Evolutionary conservation across 2,888 invertebrate genomes (phyloP).

Genomic region (Melinaea marsaeus): DNA sequence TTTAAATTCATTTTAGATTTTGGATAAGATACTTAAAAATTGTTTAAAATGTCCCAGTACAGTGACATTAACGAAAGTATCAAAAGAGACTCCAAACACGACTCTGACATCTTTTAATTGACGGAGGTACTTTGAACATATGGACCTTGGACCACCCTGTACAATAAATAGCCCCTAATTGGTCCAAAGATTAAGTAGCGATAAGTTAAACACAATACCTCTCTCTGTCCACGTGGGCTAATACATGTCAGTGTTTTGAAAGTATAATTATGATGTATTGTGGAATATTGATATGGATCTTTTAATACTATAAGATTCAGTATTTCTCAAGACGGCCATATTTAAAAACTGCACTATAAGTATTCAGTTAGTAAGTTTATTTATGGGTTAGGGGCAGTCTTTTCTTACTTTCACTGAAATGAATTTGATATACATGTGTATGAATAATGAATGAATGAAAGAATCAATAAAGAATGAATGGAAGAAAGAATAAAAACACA

Average conservation of each 20-base stretch:
- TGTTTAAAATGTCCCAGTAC: conserved; percentile 25
- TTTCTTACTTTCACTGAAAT: too few species aligned
- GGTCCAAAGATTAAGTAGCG: conserved; percentile 57
- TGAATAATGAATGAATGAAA: too few species aligned
- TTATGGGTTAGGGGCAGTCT: too few species aligned
- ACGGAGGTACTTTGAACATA: conserved; percentile 57
- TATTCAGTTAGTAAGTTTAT: too few species aligned
- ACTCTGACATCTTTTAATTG: conserved; percentile 63
- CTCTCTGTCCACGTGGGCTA: conserved; percentile 44
- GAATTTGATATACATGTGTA: too few species aligned
- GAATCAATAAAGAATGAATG: too few species aligned
- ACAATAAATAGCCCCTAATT: conserved; percentile 69
- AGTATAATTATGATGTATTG: conserved; percentile 9
- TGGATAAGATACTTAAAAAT: too few species aligned
- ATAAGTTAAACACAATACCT: conserved; percentile 52
- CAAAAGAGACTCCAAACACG: conserved; percentile 41
- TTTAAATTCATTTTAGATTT: too few species aligned
- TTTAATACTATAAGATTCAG: background rate
- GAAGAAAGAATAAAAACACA: too few species aligned
- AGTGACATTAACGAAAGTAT: conserved; percentile 35
- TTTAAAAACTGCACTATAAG: background rate
- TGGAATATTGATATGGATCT: conserved; percentile 5
- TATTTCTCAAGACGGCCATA: background rate
- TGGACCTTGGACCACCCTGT: conserved; percentile 58
- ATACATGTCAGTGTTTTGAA: conserved; percentile 3